Evolutionary conservation across 1,140 invertebrate species (phyloP), one percentile per base, ranked within the genome.

Genomic region (Trialeurodes vaporariorum): DNA sequence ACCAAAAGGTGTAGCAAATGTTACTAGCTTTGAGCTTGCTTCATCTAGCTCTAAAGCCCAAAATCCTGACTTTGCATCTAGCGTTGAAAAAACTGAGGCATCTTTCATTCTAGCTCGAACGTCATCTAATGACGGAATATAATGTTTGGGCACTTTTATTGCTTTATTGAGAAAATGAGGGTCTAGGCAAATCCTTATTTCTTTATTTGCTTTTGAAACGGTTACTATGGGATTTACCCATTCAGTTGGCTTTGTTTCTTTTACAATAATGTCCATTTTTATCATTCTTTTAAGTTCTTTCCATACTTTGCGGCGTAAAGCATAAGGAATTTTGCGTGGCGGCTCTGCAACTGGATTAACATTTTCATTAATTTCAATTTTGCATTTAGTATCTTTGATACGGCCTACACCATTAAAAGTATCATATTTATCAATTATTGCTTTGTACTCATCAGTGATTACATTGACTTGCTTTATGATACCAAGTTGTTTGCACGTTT

Each of bases 151-250:
- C 24, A 78, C 67, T 70, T 76, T 77, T 17, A 83, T 77, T 21
- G 70, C 71, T 69, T 74, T 75, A 73, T 84, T 83, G 63, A 83
- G 72, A 63, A 80, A 75, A 58, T 69, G 73, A 2, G 81, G 81
- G 72, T 84, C 81, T 23, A 84, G 67, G 71, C 81, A 83, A 27
- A 84, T 73, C 63, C 81, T 69, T 17, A 82, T 61, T 34, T 76
- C 69, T 49, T 75, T 75, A 72, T 80, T 77, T 26, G 70, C 68
- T 76, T 82, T 82, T 66, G 74, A 71, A 22, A 80, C 77, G 21
- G 81, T 71, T 1, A 80, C 78, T 40, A 80, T 70, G 25, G 74
- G 71, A 70, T 77, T 78, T 0, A 82, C 78, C 79, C 80, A 83
- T 58, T 80, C 78, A 1, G 80, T 78, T 11, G 78, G 75, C 62